Conservation (phyloP, 2,888 invertebrate genomes). For the Nephrotoma guestfalica region DNA sequence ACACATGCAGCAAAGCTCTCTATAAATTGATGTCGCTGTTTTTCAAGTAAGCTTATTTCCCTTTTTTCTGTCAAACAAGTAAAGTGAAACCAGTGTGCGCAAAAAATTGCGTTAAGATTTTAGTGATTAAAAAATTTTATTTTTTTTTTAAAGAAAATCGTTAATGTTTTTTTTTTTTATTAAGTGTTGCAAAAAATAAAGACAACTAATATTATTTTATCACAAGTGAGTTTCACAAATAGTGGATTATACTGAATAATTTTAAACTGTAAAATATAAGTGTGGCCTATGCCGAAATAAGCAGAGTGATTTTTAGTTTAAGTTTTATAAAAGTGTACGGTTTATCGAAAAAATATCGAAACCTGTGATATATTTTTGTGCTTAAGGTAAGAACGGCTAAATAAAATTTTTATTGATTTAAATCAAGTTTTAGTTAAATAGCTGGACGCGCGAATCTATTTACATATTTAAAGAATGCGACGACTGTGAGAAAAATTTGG, state of each 20-base stretch:
- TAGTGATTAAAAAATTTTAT: not conserved
- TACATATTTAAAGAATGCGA: too few species aligned
- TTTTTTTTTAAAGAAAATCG: not conserved
- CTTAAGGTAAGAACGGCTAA: too few species aligned
- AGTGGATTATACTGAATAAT: not conserved
- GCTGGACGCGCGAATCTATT: too few species aligned
- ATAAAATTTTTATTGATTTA: too few species aligned
- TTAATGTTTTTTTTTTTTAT: not conserved
- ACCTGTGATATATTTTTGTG: too few species aligned
- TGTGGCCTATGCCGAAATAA: not conserved
- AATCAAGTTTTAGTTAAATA: too few species aligned
- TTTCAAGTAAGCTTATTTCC: not conserved
- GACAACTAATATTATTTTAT: not conserved
- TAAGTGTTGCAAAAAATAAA: not conserved
- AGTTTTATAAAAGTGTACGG: too few species aligned
- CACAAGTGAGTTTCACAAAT: not conserved
- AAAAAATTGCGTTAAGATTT: not conserved
- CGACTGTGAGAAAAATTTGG: too few species aligned
- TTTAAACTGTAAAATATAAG: not conserved
- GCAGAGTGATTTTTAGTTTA: too few species aligned
- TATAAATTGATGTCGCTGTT: not conserved
- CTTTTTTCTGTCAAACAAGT: not conserved
- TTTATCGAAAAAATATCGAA: too few species aligned
- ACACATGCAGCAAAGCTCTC: not conserved
- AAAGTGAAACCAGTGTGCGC: not conserved